Evolutionary conservation across 2,113 vertebrate species (phyloP).

Genomic region (Neolamprologus devosi): DNA sequence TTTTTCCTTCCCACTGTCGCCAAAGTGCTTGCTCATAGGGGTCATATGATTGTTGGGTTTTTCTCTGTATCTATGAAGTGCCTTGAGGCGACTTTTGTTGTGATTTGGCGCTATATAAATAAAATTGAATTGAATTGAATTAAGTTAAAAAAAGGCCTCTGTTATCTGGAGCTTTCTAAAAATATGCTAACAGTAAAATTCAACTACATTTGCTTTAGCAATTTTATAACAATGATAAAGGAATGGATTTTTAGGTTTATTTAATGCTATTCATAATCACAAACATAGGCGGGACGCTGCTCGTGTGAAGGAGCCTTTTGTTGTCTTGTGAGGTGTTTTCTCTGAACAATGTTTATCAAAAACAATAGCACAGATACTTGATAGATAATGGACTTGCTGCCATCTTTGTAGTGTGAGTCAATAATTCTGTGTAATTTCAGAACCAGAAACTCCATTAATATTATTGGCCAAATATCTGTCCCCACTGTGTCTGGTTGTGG

Average conservation of each 20-base stretch:
- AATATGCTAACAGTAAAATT: neutral
- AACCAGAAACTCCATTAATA: neutral
- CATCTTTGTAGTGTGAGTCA: neutral
- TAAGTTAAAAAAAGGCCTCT: neutral
- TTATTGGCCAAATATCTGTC: constrained; percentile 4
- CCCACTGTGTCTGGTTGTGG: neutral
- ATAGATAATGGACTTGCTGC: neutral
- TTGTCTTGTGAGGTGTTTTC: neutral
- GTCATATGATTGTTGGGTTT: too few relatives aligned
- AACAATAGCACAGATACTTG: neutral
- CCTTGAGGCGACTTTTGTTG: too few relatives aligned
- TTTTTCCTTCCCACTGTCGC: too few relatives aligned
- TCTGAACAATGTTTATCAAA: neutral
- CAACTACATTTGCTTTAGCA: neutral
- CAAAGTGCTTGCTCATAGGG: too few relatives aligned
- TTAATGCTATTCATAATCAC: neutral
- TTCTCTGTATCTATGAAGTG: too few relatives aligned
- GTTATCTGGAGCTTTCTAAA: neutral
- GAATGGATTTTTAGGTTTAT: neutral
- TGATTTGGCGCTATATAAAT: too few relatives aligned
- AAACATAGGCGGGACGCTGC: rapidly evolving
- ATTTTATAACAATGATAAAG: neutral
- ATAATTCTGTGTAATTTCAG: neutral
- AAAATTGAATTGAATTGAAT: too few relatives aligned
- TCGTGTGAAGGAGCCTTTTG: neutral